These are phyloP conservation scores for Ornithoptera alexandrae DNA, from an alignment of 2,888 invertebrate species.

Conservation along the genomic window DNA sequence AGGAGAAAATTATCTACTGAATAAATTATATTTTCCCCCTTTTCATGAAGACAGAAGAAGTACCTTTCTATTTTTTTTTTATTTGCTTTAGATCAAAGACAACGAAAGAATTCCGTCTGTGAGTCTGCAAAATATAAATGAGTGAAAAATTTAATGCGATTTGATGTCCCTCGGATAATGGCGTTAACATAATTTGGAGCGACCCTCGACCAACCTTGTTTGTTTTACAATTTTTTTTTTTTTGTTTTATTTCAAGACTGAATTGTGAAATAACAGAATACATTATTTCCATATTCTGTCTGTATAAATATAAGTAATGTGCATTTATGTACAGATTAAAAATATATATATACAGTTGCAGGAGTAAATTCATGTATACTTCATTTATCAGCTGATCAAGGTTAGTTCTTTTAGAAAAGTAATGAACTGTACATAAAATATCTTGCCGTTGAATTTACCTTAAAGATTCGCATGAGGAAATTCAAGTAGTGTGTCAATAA, in stretches of 20 bases:
- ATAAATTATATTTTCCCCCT: slow-evolving; percentile 78
- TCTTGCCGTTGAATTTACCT: too few species aligned
- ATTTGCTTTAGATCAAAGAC: slow-evolving; percentile 73
- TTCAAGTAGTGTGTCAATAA: too few species aligned
- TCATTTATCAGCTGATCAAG: too few species aligned
- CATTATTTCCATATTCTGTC: too few species aligned
- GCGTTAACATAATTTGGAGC: slow-evolving; percentile 68
- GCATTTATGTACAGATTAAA: too few species aligned
- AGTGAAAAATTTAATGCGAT: slow-evolving; percentile 76
- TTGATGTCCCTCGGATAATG: slow-evolving; percentile 73
- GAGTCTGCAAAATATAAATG: slow-evolving; percentile 72
- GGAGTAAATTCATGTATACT: too few species aligned
- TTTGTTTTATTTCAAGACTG: slow-evolving; percentile 2
- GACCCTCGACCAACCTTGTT: slow-evolving; percentile 61
- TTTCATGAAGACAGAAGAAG: slow-evolving; percentile 77
- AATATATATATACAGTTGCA: too few species aligned
- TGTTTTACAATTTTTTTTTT: slow-evolving; percentile 65
- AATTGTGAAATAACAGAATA: neutral
- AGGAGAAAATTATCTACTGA: slow-evolving; percentile 79
- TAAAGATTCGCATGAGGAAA: too few species aligned
- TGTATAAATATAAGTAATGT: too few species aligned
- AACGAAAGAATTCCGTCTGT: slow-evolving; percentile 69
- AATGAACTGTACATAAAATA: too few species aligned
- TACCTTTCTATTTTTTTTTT: slow-evolving; percentile 76
- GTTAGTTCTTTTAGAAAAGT: too few species aligned